Percentiles rank a stretch among this genome's conserved stretches.
These are phyloP conservation scores for Schizopygopsis malacanthus DNA, from an alignment of 2,797 vertebrate genomes.

Conservation along the genomic window DNA sequence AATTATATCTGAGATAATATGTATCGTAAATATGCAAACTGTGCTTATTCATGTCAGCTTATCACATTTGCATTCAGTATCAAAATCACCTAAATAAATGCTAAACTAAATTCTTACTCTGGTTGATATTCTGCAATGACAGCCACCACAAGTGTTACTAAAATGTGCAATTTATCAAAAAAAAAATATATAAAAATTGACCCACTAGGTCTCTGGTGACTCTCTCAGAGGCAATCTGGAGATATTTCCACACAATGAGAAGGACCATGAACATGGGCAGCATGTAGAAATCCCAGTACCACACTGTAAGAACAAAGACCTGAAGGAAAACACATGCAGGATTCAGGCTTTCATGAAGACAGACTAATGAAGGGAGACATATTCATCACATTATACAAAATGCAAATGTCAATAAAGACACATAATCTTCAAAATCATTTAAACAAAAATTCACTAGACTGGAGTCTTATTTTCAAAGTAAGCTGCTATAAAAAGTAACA, in stretches of 20 bases:
- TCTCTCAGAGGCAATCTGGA: slow-evolving; percentile 79
- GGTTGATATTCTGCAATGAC: not conserved
- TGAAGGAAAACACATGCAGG: slow-evolving; percentile 68
- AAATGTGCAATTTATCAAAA: not conserved
- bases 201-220: slow-evolving; percentile 86
- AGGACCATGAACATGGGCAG: slow-evolving; percentile 87
- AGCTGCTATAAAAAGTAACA: not conserved
- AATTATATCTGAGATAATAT: not conserved
- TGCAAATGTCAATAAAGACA: not conserved
- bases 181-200: not conserved
- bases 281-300: slow-evolving; percentile 95
- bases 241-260: slow-evolving; percentile 89
- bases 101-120: not conserved
- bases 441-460: too few relatives aligned
- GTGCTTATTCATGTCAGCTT: not conserved
- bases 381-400: not conserved
- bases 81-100: not conserved
- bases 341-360: not conserved
- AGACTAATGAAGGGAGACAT: not conserved
- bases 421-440: not conserved
- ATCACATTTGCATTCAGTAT: not conserved
- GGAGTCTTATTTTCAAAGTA: not conserved
- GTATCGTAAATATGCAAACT: not conserved
- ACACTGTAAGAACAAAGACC: slow-evolving; percentile 90
- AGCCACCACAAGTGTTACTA: not conserved